Base-by-base conservation (phyloP, 2,888 invertebrate genomes). In the Phyllotreta cruciferae region DNA sequence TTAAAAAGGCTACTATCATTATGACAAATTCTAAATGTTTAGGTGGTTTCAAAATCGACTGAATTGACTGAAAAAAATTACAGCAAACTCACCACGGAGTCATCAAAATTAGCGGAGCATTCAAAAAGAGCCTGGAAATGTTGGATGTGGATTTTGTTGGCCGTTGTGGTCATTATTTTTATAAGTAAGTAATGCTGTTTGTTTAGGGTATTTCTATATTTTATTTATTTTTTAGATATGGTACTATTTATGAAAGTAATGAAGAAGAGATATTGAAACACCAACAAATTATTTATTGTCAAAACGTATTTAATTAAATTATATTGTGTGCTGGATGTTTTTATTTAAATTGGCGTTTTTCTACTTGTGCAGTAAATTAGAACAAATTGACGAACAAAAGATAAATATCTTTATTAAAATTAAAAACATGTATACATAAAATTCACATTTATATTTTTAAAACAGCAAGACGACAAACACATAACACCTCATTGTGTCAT, bases 111-210 rank as follows among this genome's bases (percentile, higher is more conserved):
- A 39, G 90, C 91, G 69, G 92, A 91, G 70, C 94, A 95, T 81
- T 94, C 93, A 14, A 87, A 88, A 68, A 89, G 91, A 66, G 92
- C 93, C 0, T 96, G 94, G 88, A 93, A 94, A 76, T 97, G 96
- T 80, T 96, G 96, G 95, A 88, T 96, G 70, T 96, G 96, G 94
- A 82, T 96, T 39, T 91, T 96, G 91, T 84, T 97, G 57, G 87
- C 89, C 5, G 83, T 93, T 53, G 96, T 97, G 50, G 87, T 94
- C 79, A 84, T 89, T 61, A 90, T 93, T 72, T 97, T 97, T 83
- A 89, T 97, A 66, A 92, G 93, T 93, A 82, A 87, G 90, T 84
- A 67, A 9, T 7, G 11, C 35, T 45, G 6, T 47, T 24, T 38
- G 6, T 39, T 10, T 24, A 11, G 9, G 6, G n/a, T 6, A 42